A percentile compares a stretch with the other conserved stretches of the same genome.
Conservation (phyloP, 37 sponge, comb jelly and placozoan species). For the Ephydatia muelleri region DNA sequence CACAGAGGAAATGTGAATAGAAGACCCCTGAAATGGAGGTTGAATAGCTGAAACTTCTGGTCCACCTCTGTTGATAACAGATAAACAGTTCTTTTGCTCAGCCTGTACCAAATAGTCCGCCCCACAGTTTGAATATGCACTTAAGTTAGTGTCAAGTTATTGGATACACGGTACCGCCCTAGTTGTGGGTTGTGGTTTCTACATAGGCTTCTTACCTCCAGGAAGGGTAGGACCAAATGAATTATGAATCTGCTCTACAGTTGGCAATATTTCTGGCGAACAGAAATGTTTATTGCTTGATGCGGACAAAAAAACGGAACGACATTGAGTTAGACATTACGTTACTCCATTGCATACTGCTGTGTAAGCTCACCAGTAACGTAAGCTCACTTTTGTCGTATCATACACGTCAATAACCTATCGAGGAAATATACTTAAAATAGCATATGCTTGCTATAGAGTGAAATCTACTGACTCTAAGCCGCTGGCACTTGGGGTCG, state of each 20-base stretch:
- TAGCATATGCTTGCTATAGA: neutral
- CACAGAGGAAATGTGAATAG: constrained; percentile 72
- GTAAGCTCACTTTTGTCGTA: constrained; percentile 77
- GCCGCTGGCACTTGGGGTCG: constrained; percentile 82
- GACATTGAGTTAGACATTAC: neutral
- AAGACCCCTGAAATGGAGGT: constrained; percentile 75
- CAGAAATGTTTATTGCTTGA: constrained; percentile 78
- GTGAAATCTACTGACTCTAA: constrained; percentile 61
- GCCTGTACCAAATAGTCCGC: no score
- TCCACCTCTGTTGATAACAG: constrained; percentile 49
- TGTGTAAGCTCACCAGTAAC: constrained; percentile 68
- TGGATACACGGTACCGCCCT: no score
- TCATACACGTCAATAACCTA: constrained; percentile 92
- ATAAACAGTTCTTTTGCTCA: neutral
- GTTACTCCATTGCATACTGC: neutral
- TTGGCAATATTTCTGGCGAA: constrained; percentile 75
- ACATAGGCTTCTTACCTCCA: constrained; percentile 54
- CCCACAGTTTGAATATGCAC: neutral
- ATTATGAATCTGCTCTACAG: constrained; percentile 76
- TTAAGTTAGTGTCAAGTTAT: neutral
- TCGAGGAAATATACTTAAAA: neutral
- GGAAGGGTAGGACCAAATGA: constrained; percentile 91
- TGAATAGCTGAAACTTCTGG: constrained; percentile 59
- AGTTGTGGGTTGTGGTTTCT: no score
- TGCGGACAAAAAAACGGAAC: neutral